Base-by-base conservation (phyloP, 2,113 vertebrate genomes). In the Psammodynastes pulverulentus region DNA sequence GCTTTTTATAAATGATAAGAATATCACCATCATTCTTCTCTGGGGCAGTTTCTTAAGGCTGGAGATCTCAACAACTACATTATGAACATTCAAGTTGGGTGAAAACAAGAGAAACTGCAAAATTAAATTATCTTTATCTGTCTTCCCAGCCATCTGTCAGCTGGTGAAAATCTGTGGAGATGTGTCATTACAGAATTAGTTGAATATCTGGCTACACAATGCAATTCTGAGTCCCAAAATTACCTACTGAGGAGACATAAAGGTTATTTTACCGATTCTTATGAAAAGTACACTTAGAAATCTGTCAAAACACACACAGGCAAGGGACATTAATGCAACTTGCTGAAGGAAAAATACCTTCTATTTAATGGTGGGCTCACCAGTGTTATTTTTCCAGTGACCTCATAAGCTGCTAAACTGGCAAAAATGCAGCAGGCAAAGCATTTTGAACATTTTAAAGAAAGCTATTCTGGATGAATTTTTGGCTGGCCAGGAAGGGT, bases 141-240 rank as follows among this genome's bases (percentile, higher is more conserved):
- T 88, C 86, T 92, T 26, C 51, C 19, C 72, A 72, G 86, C 91
- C 91, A 92, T 92, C 91, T 92, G 91, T 87, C 48, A 88, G 86
- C 58, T 92, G 91, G 86, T 72, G 48, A 92, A 86, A 92, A 79
- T 92, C 58, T 92, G 91, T 88, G 86, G 56, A 88, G 48, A 88
- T 53, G 34, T 72, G 86, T 88, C 91, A 79, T 72, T 91, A 91
- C 48, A 91, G 46, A 87, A 34, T 48, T 46, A n/a, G 43, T 54
- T 56, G 84, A 19, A 17, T 24, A 91, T 91, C 53, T 87, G 54
- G 85, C 85, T 91, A 87, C n/a, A 51, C 21, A 39, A 91, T 86
- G 21, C 43, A 49, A 34, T 91, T 67, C 46, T 67, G 53, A 43
- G 29, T 62, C 48, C n/a, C 56, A 8, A 53, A 52, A 5, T 39